Evolutionary conservation across 2,888 invertebrate genomes (phyloP), one percentile per base, ranked within the genome.

Genomic region (Camponotus fellah): DNA sequence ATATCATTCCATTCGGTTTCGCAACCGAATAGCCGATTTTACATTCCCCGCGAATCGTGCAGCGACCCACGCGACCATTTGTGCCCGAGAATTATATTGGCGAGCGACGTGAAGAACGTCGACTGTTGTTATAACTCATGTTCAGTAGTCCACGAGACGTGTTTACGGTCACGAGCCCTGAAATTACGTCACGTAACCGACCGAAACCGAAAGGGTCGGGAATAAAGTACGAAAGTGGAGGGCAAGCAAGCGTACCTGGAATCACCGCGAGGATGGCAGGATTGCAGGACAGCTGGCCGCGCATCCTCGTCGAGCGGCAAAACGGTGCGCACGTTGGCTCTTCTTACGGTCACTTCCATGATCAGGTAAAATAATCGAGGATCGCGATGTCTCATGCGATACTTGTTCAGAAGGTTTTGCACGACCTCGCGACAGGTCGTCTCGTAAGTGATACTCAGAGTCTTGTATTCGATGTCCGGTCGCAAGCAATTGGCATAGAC

Each of bases 391-490:
- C 98, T 96, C 98, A 98, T 98, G 92, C 98, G 97, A 95, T 97
- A 98, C 96, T 99, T 98, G 95, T 97, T 96, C 86, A 99, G 96
- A 34, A 99, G 96, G 74, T 98, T 97, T 85, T 96, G 96, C 14
- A 99, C 98, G 87, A 99, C 97, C 95, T 98, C 98, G 92, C 97
- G 97, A 92, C 98, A 98, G 1, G 98, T 97, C 17, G 98, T 98
- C 92, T 98, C 97, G 96, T 97, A 98, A 74, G 98, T 97, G 91
- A 99, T 98, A 89, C 98, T 97, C 84, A 99, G 95, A 0, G 99
- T 99, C 95, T 99, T 99, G 96, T 99, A 99, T 95, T 99, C 99
- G 94, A 99, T 98, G 95, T 99, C 99, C 40, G 98, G 97, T 82
- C 98, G 97, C 83, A 99, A 96, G 92, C 98, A 97, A 92, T 97